Conservation (phyloP, 2,888 invertebrate species). For the Oasisia sp. region DNA sequence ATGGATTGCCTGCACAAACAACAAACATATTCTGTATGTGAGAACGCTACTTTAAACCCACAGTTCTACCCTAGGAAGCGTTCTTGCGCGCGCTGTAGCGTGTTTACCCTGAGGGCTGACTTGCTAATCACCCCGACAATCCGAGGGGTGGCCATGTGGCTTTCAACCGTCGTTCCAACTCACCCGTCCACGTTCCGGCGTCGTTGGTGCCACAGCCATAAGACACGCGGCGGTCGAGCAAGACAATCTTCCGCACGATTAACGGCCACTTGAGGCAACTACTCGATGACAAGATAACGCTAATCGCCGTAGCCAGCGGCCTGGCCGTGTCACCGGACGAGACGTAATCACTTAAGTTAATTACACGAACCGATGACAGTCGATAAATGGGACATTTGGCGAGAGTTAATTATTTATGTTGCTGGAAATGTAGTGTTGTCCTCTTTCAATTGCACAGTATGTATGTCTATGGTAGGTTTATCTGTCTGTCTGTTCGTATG, state of each 20-base stretch:
- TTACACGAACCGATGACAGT: background rate
- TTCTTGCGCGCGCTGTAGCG: background rate
- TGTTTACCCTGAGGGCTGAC: background rate
- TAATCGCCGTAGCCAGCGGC: background rate
- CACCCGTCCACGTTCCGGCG: background rate
- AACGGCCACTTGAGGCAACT: background rate
- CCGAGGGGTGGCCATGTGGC: background rate
- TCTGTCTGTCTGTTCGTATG: no score
- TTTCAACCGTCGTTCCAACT: background rate
- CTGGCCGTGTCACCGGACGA: background rate
- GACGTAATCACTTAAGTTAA: background rate
- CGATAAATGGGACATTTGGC: background rate
- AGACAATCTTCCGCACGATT: background rate
- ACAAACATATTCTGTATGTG: background rate
- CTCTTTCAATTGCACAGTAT: background rate
- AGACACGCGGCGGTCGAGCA: background rate
- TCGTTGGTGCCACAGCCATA: background rate
- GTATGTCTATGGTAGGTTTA: no score
- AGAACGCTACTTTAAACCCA: background rate
- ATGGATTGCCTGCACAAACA: background rate
- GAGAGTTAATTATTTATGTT: background rate
- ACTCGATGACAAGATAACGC: slow-evolving; percentile 13
- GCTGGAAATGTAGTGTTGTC: background rate
- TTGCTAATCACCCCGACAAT: background rate
- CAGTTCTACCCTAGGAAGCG: background rate